These are phyloP conservation scores for Allacma fusca DNA, from an alignment of 2,888 invertebrate genomes.

Conservation along the genomic window DNA sequence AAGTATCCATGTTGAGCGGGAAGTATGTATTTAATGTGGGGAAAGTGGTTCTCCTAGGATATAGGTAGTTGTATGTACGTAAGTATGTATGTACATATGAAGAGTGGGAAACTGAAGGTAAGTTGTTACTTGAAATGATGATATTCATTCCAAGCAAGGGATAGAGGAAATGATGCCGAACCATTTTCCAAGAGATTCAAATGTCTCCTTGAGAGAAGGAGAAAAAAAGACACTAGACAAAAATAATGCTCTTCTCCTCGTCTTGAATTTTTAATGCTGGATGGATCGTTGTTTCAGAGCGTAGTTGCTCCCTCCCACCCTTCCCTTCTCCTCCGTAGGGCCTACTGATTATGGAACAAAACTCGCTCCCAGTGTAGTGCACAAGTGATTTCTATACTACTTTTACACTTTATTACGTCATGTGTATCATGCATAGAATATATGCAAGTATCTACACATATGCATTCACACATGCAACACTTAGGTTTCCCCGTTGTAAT, in stretches of 20 bases:
- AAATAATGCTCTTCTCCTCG: constrained; percentile 46
- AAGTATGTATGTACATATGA: too few species aligned
- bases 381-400: constrained; percentile 9
- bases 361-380: background rate
- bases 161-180: constrained; percentile 53
- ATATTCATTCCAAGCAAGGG: constrained; percentile 44
- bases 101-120: background rate
- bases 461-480: too few species aligned
- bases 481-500: too few species aligned
- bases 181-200: constrained; percentile 42
- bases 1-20: background rate
- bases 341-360: background rate
- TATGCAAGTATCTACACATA: background rate
- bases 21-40: background rate
- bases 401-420: constrained; percentile 5
- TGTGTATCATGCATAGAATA: background rate
- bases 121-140: constrained; percentile 37
- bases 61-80: too few species aligned
- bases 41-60: background rate
- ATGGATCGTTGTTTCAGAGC: background rate
- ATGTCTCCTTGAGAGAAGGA: constrained; percentile 23
- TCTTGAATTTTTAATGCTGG: constrained; percentile 51
- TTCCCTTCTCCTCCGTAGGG: background rate
- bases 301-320: background rate
- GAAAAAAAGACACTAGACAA: constrained; percentile 28